Evolutionary conservation across 2,797 vertebrate genomes (phyloP).

Genomic region (Gallinago nigripennis): DNA sequence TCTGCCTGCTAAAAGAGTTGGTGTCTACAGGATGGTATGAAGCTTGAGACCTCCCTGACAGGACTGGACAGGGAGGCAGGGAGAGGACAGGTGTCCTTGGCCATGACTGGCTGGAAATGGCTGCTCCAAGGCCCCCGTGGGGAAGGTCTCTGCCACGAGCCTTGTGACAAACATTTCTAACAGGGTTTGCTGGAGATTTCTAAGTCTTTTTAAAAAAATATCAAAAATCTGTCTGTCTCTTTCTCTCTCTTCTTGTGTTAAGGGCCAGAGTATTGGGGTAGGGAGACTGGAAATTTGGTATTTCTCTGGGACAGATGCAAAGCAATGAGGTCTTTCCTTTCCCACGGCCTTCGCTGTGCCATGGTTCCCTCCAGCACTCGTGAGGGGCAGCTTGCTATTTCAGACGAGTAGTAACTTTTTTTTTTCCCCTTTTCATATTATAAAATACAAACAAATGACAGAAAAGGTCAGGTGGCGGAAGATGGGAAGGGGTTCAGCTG

Average conservation of each 20-base stretch:
- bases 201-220: slow-evolving; percentile 59
- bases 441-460: slow-evolving; percentile 83
- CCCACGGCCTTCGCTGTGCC: background rate
- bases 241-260: background rate
- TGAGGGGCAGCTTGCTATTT: slow-evolving; percentile 52
- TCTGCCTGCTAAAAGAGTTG: background rate
- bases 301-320: slow-evolving; percentile 57
- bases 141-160: background rate
- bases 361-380: slow-evolving; percentile 27
- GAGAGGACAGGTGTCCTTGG: background rate
- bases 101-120: background rate
- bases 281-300: slow-evolving; percentile 48
- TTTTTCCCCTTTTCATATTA: slow-evolving; percentile 66
- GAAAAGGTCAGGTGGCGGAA: slow-evolving; percentile 62
- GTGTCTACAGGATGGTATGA: background rate
- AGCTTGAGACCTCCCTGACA: background rate
- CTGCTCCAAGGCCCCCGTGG: background rate
- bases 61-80: background rate
- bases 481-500: background rate
- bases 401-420: slow-evolving; percentile 31
- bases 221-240: slow-evolving; percentile 33
- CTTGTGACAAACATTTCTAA: background rate
- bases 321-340: slow-evolving; percentile 41
- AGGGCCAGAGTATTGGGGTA: background rate
- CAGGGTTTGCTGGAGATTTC: background rate